A percentile compares a stretch with the other conserved stretches of the same genome.
These are phyloP conservation scores for Holacanthus passer DNA, from an alignment of 2,113 vertebrate genomes.

Conservation along the genomic window DNA sequence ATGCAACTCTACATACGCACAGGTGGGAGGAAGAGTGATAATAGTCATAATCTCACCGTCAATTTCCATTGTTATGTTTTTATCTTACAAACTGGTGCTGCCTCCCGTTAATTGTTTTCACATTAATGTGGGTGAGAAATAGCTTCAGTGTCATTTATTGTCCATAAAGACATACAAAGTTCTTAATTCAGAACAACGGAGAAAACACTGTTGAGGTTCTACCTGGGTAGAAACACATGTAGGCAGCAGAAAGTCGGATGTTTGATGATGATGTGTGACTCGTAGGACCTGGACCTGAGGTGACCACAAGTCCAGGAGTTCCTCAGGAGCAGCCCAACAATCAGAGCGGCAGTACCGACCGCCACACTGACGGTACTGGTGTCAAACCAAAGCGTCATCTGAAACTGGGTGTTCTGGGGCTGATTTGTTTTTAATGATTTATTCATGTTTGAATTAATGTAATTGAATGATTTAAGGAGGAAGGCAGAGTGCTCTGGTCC, in stretches of 20 bases:
- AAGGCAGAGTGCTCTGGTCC: background rate
- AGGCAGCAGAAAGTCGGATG: background rate
- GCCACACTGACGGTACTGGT: constrained; percentile 43
- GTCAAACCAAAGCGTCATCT: background rate
- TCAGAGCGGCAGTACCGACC: constrained; percentile 36
- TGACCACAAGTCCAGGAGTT: constrained; percentile 51
- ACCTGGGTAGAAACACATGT: background rate
- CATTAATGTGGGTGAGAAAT: background rate
- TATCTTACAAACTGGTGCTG: background rate
- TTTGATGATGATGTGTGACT: constrained; percentile 69
- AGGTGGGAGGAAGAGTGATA: constrained; percentile 83
- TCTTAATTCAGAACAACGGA: background rate
- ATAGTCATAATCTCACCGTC: background rate
- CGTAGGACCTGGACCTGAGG: constrained; percentile 60
- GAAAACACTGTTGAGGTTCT: background rate
- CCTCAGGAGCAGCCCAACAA: constrained; percentile 46
- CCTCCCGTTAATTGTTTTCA: background rate
- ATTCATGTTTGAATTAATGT: background rate
- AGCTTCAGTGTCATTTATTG: background rate
- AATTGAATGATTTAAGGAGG: background rate
- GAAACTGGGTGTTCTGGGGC: constrained; percentile 36
- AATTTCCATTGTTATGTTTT: background rate
- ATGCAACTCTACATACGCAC: constrained; percentile 93
- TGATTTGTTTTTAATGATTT: constrained; percentile 13
- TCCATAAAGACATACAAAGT: background rate